Evolutionary conservation across 2,113 vertebrate species (phyloP).

Genomic region (Tupaia chinensis): DNA sequence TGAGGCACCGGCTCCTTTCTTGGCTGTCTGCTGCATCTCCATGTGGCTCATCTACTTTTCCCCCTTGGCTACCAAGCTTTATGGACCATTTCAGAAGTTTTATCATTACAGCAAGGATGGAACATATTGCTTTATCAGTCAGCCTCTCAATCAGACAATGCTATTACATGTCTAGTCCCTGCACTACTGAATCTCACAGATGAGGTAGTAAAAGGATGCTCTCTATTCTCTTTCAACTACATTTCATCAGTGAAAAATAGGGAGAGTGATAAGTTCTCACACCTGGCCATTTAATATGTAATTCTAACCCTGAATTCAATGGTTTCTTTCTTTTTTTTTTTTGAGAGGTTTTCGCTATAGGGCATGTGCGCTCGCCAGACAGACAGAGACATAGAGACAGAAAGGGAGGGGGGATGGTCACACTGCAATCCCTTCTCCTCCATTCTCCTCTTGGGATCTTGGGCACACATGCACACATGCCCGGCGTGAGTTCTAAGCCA

Average conservation of each 20-base stretch:
- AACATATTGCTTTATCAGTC: slow-evolving; percentile 71
- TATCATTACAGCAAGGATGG: slow-evolving; percentile 53
- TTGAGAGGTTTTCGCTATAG: no score
- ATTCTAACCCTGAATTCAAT: not conserved
- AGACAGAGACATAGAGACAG: no score
- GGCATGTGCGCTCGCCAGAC: no score
- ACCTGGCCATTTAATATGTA: not conserved
- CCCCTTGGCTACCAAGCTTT: slow-evolving; percentile 75
- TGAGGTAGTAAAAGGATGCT: not conserved
- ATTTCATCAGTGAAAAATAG: slow-evolving; percentile 42
- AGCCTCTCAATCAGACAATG: slow-evolving; percentile 52
- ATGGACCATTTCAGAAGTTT: slow-evolving; percentile 66
- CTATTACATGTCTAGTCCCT: slow-evolving; percentile 47
- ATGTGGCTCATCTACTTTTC: slow-evolving; percentile 59
- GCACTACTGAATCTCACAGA: slow-evolving; percentile 40
- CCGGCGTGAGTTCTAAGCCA: no score
- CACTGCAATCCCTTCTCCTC: no score
- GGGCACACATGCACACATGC: no score
- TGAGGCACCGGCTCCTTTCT: slow-evolving; percentile 33
- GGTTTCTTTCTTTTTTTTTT: no score
- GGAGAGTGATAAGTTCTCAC: not conserved
- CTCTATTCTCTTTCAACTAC: not conserved
- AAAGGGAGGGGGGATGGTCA: no score
- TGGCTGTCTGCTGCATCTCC: slow-evolving; percentile 59
- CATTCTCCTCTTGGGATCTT: no score